These are phyloP conservation scores for Cliona cf. orientalis DNA, from an alignment of 37 sponge, comb jelly and placozoan species.

Conservation along the genomic window DNA sequence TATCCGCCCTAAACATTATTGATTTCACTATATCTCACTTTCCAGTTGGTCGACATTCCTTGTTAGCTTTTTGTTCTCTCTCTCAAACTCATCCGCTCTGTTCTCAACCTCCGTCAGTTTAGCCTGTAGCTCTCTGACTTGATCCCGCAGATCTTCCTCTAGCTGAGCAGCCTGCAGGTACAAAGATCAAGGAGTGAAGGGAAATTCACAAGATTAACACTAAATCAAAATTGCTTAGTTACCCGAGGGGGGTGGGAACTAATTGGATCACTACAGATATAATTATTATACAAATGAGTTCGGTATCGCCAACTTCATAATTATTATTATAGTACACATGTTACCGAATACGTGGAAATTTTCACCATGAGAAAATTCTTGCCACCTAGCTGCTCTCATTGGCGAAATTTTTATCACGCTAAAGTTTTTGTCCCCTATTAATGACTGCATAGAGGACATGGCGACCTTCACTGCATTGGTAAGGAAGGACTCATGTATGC, in stretches of 20 bases:
- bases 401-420: no score
- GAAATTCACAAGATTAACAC: background rate
- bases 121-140: background rate
- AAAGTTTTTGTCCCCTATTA: no score
- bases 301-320: no score
- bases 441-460: no score
- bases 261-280: no score
- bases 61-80: background rate
- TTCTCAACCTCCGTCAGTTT: background rate
- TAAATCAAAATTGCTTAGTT: background rate
- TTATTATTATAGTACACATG: no score
- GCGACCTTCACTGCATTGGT: no score
- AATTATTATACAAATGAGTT: no score
- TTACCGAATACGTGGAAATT: no score
- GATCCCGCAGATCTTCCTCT: background rate
- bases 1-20: background rate
- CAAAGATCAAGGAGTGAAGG: background rate
- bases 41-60: background rate
- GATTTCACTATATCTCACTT: background rate
- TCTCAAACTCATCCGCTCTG: conserved; percentile 20
- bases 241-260: background rate
- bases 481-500: no score
- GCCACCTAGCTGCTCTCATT: no score
- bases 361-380: no score
- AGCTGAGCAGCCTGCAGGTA: background rate